These are phyloP conservation scores for Drosophila anomalipes DNA, from an alignment of 2,888 invertebrate genomes.

Conservation along the genomic window DNA sequence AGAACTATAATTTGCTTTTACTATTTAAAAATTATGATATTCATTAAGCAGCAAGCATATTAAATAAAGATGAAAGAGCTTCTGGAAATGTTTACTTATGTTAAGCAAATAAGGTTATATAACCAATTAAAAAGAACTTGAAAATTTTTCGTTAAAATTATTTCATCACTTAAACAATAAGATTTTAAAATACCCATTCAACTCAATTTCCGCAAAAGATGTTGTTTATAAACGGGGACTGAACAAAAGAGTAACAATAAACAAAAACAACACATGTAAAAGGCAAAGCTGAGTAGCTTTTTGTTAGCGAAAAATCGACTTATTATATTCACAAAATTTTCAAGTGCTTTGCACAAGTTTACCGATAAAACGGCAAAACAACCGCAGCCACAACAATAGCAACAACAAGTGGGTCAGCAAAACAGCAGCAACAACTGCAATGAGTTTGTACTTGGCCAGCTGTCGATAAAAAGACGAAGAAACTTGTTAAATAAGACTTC, in stretches of 20 bases:
- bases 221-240: slow-evolving; percentile 3
- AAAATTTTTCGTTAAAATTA: not conserved
- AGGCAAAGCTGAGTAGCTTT: not conserved
- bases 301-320: slow-evolving; percentile 31
- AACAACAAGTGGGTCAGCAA: slow-evolving; percentile 25
- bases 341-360: slow-evolving; percentile 66
- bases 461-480: slow-evolving; percentile 61
- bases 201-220: not conserved
- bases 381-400: slow-evolving; percentile 35
- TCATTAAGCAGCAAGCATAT: not conserved
- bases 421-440: slow-evolving; percentile 27
- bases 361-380: slow-evolving; percentile 58
- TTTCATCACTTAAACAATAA: not conserved
- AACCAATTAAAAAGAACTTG: not conserved
- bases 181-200: not conserved
- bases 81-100: not conserved
- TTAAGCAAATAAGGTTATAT: not conserved
- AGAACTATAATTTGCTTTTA: not conserved
- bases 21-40: not conserved
- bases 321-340: slow-evolving; percentile 61
- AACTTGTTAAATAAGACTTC: slow-evolving; percentile 81
- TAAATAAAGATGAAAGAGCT: not conserved
- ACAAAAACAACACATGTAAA: slow-evolving; percentile 1
- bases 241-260: slow-evolving; percentile 4
- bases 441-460: slow-evolving; percentile 64